Base-by-base conservation (phyloP, 2,797 vertebrate genomes). In the Neosalanx taihuensis region DNA sequence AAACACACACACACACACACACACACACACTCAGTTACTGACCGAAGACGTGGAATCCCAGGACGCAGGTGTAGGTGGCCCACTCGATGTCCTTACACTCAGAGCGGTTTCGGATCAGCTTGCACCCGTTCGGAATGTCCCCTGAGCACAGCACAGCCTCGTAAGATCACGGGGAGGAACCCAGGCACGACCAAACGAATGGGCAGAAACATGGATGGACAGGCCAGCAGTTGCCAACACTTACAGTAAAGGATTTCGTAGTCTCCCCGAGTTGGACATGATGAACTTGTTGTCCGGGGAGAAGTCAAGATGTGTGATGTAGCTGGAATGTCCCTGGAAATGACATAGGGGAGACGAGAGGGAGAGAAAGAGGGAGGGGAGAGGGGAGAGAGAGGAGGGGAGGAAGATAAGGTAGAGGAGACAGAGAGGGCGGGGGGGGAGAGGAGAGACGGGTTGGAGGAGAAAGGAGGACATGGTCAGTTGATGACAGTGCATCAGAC, bases 231-330 rank as follows among this genome's bases (percentile, higher is more conserved):
- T 18, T 4, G 51, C 51, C 37, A 53, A 17, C n/a, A 96, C 97
- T 98, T 86, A 99, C 97, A 99, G 92, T 99, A 98, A 79, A 99
- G 87, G 90, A 99, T 99, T 93, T 99, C 97, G 67, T 99, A 99
- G 92, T 99, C 97, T 90, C 97, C 97, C 97, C 41, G 97, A 99
- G 93, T 99, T 99, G 88, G 97, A 99, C 97, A 99, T 99, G 90
- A 99, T 97, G 80, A 94, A 94, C 81, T 94, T 96, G 90, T 98
- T 98, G 90, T 99, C 95, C 10, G 97, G 97, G 83, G 97, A 98
- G 96, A 96, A 99, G 91, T 99, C 97, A 85, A 99, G 94, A 89
- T 99, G 97, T 73, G 97, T 99, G 90, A 99, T 99, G 88, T 98
- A 99, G 92, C 97, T 99, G 92, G 97, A 98, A 94, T 99, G 97